Evolutionary conservation across 2,113 vertebrate species (phyloP), one percentile per base, ranked within the genome.

Genomic region (Ia io): DNA sequence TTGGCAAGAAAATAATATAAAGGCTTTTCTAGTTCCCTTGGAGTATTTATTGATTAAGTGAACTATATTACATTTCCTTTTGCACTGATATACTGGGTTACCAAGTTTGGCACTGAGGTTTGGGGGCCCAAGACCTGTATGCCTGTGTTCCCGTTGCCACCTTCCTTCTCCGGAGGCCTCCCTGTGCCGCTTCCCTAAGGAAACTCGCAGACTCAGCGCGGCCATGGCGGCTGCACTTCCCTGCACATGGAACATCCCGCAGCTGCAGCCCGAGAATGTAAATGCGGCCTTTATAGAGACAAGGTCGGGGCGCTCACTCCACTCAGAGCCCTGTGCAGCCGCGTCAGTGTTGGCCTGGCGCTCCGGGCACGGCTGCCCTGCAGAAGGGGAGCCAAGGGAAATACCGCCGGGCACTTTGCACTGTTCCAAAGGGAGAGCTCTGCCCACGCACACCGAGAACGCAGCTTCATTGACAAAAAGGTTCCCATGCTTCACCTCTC

Each of bases 371-470:
- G 95, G 98, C 98, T 97, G 97, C 96, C 91, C 84, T 79, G 97
- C 92, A 98, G 97, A 97, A 95, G 18, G 89, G 90, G 95, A 96
- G 98, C 97, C 99, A 98, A 99, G 98, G 95, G 97, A 96, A 98
- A 98, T 95, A 94, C 63, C 77, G 25, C 82, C 17, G 78, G 96
- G 97, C 96, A 97, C 91, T 96, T 94, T 96, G 78, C 95, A 37
- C 88, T 73, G 97, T 61, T 96, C 94, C 95, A 79, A 88, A 82
- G 97, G 96, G 97, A 88, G 67, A 91, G 67, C 84, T 17, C 70
- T 59, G n/a, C 76, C 56, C 56, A 25, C 12, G 47, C 94, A 23
- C 71, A 5, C 82, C 70, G 90, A 9, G 83, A 71, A 51, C 30
- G 13, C 76, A 69, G 35, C 14, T 78, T 93, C 92, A 47, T 92